These are phyloP conservation scores for Okamejei kenojei DNA, from an alignment of 2,797 vertebrate genomes.

Conservation along the genomic window DNA sequence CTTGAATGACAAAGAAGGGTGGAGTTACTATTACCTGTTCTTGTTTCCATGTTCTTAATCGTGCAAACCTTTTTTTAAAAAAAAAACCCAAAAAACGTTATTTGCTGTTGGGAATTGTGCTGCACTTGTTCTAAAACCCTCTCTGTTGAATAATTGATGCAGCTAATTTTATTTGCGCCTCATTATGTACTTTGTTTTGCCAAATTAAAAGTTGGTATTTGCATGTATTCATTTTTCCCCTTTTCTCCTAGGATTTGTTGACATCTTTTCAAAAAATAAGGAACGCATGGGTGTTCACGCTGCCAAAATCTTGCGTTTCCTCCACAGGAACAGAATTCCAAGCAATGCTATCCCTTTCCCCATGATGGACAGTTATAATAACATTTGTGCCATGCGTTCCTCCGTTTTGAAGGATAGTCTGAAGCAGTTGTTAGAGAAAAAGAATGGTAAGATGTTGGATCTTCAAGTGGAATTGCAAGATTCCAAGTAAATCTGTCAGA, in stretches of 20 bases:
- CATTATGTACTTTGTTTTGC: neutral
- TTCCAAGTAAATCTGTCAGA: neutral
- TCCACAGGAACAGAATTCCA: constrained; percentile 88
- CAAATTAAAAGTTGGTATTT: neutral
- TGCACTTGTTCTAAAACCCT: neutral
- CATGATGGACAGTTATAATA: constrained; percentile 85
- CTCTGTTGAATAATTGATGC: neutral
- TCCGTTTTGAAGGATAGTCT: constrained; percentile 82
- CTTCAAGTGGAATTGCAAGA: neutral
- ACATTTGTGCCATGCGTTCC: constrained; percentile 85
- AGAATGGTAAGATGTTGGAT: constrained; percentile 66
- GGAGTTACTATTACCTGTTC: no score
- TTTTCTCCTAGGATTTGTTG: constrained; percentile 75
- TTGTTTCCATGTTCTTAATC: no score
- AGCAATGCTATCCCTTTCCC: constrained; percentile 84
- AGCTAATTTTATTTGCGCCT: neutral
- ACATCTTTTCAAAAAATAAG: constrained; percentile 92
- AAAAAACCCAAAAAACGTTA: no score
- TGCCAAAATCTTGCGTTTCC: constrained; percentile 82
- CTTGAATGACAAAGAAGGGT: no score
- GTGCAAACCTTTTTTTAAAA: neutral
- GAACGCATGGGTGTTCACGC: constrained; percentile 77
- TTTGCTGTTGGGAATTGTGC: neutral
- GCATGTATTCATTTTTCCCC: neutral
- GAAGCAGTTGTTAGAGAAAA: constrained; percentile 81